Conservation (phyloP, 2,888 invertebrate genomes). For the Neria commutata region DNA sequence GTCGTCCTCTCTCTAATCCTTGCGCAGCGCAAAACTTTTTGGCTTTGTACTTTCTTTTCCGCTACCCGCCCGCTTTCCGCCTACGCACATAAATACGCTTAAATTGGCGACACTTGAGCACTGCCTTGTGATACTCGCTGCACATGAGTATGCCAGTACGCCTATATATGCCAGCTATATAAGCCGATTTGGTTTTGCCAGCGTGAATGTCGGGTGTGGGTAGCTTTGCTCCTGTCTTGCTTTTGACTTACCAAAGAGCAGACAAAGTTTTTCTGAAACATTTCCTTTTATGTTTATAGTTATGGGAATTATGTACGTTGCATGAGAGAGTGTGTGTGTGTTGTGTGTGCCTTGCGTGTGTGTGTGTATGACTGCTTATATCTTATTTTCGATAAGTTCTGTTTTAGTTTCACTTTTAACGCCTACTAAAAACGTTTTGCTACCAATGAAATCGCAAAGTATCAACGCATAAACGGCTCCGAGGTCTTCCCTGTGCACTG, state of each 20-base stretch:
- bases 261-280: background rate
- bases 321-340: background rate
- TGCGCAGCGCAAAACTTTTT: constrained; percentile 45
- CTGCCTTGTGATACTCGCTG: too few species aligned
- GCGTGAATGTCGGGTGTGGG: background rate
- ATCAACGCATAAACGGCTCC: background rate
- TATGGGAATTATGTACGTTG: background rate
- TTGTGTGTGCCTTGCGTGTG: background rate
- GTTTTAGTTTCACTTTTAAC: background rate
- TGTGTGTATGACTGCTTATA: background rate
- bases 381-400: background rate
- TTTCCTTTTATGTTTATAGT: constrained; percentile 1
- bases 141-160: too few species aligned
- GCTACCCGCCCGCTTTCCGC: background rate
- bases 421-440: constrained; percentile 1
- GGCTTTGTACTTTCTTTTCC: background rate
- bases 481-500: too few species aligned
- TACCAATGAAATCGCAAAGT: background rate
- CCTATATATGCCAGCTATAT: too few species aligned
- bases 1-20: constrained; percentile 52
- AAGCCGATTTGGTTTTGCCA: background rate
- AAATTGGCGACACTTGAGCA: background rate
- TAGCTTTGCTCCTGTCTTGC: background rate
- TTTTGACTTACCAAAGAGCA: too few species aligned
- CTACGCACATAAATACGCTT: too few species aligned